phyloP scores from a whole-genome alignment of 2,888 invertebrate species.

The Heliconius aoede region DNA sequence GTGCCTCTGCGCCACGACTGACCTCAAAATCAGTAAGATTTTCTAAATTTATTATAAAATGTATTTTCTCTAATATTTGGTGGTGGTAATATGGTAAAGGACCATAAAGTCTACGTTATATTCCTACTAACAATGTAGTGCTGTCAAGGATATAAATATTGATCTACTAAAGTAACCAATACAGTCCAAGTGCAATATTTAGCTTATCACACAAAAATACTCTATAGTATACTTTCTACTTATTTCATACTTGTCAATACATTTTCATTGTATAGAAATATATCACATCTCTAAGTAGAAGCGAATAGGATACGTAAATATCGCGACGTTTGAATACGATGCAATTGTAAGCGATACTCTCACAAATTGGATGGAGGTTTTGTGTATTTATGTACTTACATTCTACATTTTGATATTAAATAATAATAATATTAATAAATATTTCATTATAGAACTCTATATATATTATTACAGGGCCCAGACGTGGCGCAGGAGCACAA shows the following conservation, averaged over 20 bases:
- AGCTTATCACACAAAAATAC: background rate
- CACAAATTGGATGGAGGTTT: conserved; percentile 59
- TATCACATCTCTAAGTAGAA: conserved; percentile 63
- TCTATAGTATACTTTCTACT: background rate
- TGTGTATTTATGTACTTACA: conserved; percentile 51
- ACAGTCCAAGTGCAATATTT: background rate
- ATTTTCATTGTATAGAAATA: conserved; percentile 59
- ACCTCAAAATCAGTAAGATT: too few relatives aligned
- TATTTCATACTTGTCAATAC: conserved; percentile 47
- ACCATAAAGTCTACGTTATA: too few relatives aligned
- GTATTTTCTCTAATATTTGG: background rate
- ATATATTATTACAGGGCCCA: too few relatives aligned
- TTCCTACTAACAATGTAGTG: background rate
- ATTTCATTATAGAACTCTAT: too few relatives aligned
- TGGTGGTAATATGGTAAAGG: too few relatives aligned
- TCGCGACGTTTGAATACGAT: conserved; percentile 56
- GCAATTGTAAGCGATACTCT: conserved; percentile 55
- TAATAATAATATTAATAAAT: too few relatives aligned
- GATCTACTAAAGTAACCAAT: background rate
- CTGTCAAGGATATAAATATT: background rate
- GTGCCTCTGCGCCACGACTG: too few relatives aligned
- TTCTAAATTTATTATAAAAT: too few relatives aligned
- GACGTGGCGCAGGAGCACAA: too few relatives aligned
- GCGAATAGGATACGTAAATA: conserved; percentile 67
- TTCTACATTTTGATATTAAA: background rate